Base-by-base conservation (phyloP, 2,888 invertebrate species). In the Agrotis clavis region DNA sequence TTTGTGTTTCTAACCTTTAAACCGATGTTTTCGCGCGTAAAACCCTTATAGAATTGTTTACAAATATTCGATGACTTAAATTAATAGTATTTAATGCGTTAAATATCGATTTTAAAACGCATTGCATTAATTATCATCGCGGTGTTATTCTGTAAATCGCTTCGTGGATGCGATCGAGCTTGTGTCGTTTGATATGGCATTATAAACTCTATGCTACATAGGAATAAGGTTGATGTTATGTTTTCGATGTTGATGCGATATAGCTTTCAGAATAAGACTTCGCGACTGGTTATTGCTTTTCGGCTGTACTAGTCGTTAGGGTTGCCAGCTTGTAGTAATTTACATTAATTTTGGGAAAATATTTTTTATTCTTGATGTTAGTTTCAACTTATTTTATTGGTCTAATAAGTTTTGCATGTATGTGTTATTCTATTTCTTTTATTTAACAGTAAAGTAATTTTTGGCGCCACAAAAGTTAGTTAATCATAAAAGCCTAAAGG, bases 111-210 rank as follows among this genome's bases (percentile, higher is more conserved):
- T 89, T 87, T 89, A 79, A 85, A 85, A 82, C 71, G 71, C 82
- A 82, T 74, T 79, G 86, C 85, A 89, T 88, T 90, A 90, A 91
- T 92, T 92, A 93, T 89, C 84, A 64, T 67, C 25, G 74, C 82
- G 83, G 88, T 82, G 83, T 81, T 94, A 95, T 94, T 95, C 94
- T 92, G 89, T 72, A 89, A 89, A 90, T 92, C 82, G 89, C 83
- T 85, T 92, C 87, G 86, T 73, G 19, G 76, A 85, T 82, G 79
- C 82, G 80, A 88, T 88, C 83, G 88, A 77, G 75, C 41, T 53
- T 35, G 54, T 64, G 53, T 50, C 25, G 67, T 73, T 83, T 71
- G 80, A 74, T 73, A 69, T 71, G 70, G 71, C 83, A 93, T 87
- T 89, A 77, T 92, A 68, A 77, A 84, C 89, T 87, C 88, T 94